Evolutionary conservation across 2,797 vertebrate genomes (phyloP).

Genomic region (Fratercula arctica): DNA sequence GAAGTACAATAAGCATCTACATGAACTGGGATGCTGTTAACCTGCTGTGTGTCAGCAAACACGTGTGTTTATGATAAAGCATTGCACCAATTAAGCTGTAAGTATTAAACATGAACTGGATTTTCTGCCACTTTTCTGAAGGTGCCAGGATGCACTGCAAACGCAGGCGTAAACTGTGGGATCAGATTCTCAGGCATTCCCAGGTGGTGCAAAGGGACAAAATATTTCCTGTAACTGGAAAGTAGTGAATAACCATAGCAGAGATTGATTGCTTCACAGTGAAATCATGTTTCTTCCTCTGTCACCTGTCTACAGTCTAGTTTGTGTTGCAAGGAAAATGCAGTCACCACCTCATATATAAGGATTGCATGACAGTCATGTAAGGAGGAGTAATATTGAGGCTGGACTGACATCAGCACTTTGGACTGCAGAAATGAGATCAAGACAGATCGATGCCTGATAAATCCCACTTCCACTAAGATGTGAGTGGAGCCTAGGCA

Average conservation of each 20-base stretch:
- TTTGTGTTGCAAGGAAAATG: background rate
- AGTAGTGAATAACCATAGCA: background rate
- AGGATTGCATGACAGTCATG: background rate
- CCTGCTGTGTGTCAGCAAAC: background rate
- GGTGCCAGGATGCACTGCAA: background rate
- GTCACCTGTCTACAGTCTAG: background rate
- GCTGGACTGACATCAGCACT: background rate
- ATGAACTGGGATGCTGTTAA: background rate
- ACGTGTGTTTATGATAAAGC: accelerated
- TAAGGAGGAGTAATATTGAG: background rate
- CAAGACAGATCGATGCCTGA: background rate
- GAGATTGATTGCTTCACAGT: background rate
- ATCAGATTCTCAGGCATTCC: background rate
- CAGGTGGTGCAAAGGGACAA: background rate
- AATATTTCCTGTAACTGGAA: background rate
- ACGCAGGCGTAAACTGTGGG: background rate
- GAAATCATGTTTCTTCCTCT: background rate
- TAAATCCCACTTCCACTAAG: background rate
- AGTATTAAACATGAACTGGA: background rate
- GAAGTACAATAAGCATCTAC: conserved; percentile 12
- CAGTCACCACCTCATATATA: background rate
- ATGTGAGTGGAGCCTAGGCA: background rate
- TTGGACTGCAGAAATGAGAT: background rate
- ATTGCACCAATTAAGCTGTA: background rate
- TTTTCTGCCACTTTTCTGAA: background rate